Evolutionary conservation across 2,888 invertebrate genomes (phyloP), one percentile per base, ranked within the genome.

Genomic region (Amiota communis): DNA sequence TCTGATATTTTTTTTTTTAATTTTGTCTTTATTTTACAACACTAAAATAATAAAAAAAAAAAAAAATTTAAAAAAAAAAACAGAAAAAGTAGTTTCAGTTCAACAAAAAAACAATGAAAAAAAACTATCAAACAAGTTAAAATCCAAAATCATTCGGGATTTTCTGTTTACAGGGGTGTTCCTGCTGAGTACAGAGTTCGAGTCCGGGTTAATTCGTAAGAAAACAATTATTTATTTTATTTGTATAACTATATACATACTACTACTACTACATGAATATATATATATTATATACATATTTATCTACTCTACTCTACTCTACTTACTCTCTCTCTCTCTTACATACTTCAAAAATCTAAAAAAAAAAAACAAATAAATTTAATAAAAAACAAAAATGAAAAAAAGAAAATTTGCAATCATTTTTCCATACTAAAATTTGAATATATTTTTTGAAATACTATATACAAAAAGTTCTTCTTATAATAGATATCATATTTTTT

Each of bases 181-280:
- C 93, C 93, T 91, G 94, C 94, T 91, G 93, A 93, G 92, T 95
- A 94, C 93, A 93, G 93, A 93, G 93, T 94, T 92, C 94, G 94
- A 93, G 94, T 95, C 92, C 93, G 94, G 93, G 92, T 95, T 91
- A 94, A 93, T 92, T 93, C 95, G 95, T 95, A 95, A 95, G 95
- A 91, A 87, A 84, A 88, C 23, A 82, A 85, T 83, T 77, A 83
- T 84, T 86, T 86, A 87, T 79, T 85, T 73, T 80, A 78, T 78
- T 75, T 80, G 74, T 74, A 65, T 48, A 75, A 71, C 23, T 23
- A 76, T 70, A 67, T 47, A 69, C 47, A 73, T 70, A 72, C 72
- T 47, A 69, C 47, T n/a, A n/a, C n/a, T n/a, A n/a, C n/a, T n/a
- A n/a, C n/a, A n/a, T n/a, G n/a, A n/a, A n/a, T n/a, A 73, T 70